phyloP scores from a whole-genome alignment of 1,140 invertebrate genomes.

The Charaxes varanes region DNA sequence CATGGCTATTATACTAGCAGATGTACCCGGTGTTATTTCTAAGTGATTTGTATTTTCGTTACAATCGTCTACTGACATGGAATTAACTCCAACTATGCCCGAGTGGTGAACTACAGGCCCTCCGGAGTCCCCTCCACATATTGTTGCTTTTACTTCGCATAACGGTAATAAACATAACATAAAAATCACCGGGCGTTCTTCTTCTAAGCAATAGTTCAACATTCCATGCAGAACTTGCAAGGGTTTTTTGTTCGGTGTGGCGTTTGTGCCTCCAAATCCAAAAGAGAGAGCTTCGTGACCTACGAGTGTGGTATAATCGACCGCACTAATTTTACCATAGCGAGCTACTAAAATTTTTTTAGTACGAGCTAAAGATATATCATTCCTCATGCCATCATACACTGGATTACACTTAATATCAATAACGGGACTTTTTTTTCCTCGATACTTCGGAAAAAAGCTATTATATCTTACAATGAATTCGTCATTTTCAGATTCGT shows the following conservation, averaged over 20 bases:
- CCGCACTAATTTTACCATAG: constrained; percentile 4
- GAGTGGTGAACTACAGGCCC: constrained; percentile 11
- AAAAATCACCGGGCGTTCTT: not conserved
- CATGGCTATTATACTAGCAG: no score
- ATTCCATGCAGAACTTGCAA: not conserved
- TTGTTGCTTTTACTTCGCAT: constrained; percentile 6
- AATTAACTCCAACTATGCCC: constrained; percentile 11
- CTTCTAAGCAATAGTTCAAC: not conserved
- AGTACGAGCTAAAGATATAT: not conserved
- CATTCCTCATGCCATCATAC: not conserved
- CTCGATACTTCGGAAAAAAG: not conserved
- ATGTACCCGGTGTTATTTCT: no score
- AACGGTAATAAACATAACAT: constrained; percentile 1
- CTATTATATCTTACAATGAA: constrained; percentile 7
- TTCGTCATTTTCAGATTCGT: no score
- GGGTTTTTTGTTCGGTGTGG: not conserved
- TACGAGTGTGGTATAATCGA: not conserved
- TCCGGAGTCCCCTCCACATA: constrained; percentile 12
- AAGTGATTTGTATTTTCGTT: no score
- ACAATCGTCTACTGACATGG: no score
- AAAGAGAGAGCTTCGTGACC: not conserved
- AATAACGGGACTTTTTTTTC: constrained; percentile 1
- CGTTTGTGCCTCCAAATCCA: not conserved
- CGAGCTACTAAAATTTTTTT: not conserved
- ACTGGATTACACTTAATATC: not conserved